A percentile compares a stretch with the other conserved stretches of the same genome.
phyloP scores from a whole-genome alignment of 92 coral and sea anemone species.

The Zoanthus sociatus region DNA sequence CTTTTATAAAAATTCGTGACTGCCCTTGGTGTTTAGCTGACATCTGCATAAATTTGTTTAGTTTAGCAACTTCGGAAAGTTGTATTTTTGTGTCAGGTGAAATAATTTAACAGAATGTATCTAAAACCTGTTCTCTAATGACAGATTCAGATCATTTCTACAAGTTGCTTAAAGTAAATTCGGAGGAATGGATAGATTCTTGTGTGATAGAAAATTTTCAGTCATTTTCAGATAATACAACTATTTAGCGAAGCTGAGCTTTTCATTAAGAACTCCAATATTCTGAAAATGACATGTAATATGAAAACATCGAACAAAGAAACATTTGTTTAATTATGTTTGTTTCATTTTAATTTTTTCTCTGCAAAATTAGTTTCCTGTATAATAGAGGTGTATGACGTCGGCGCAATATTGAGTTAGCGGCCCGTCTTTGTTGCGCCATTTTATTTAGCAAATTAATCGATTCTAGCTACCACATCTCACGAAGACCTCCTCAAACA shows the following conservation, averaged over 20 bases:
- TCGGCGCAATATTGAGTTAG: not conserved
- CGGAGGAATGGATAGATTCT: no score
- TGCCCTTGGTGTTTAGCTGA: no score
- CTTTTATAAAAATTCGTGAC: no score
- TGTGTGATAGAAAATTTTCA: no score
- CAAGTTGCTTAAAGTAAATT: no score
- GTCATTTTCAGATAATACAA: not conserved
- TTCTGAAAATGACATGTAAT: not conserved
- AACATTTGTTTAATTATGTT: not conserved
- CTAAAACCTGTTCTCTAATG: no score
- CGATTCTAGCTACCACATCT: not conserved
- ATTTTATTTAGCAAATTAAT: not conserved
- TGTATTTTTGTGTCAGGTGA: no score
- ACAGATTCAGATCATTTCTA: no score
- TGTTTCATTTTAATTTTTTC: not conserved
- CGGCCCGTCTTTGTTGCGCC: not conserved
- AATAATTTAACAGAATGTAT: no score
- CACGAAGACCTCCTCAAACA: not conserved
- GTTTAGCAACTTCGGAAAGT: no score
- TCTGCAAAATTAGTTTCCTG: not conserved
- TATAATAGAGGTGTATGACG: not conserved
- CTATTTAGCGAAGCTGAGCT: not conserved
- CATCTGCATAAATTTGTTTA: no score
- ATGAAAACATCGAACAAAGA: not conserved
- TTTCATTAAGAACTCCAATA: not conserved